Base-by-base conservation (phyloP, 1,140 invertebrate species). In the Homarus americanus region DNA sequence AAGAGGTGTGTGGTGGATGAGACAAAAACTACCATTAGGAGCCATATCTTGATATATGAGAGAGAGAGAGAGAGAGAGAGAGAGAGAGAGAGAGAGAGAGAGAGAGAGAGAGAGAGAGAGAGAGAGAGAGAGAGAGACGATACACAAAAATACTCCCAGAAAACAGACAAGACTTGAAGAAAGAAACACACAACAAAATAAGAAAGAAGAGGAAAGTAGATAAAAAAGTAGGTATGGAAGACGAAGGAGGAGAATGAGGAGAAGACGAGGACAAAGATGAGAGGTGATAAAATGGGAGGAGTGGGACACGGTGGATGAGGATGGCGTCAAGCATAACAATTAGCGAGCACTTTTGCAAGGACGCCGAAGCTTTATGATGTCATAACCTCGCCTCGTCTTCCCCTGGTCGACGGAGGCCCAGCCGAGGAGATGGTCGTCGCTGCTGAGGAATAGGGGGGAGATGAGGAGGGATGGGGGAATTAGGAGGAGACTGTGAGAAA, bases 301-400 rank as follows among this genome's bases (percentile, higher is more conserved):
- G n/a, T 34, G 36, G 69, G n/a, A 10, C 24, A 34, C 10, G 44
- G 53, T 69, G 80, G 36, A n/a, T 38, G 38, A 69, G 53, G 80
- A 36, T 28, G 58, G 41, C 24, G 63, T 28, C 20, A 84, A 58
- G 69, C 58, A 49, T 41, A 73, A 73, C 58, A 73, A 84, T 69
- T 82, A 82, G 79, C 7, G 49, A 82, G 63, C 53, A 63, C 79
- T 82, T 82, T 82, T 82, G 79, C 79, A 82, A 63, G 79, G 63
- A 82, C 32, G 28, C 32, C 20, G 15, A 28, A 34, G 63, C 17
- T 82, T 82, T 82, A 82, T 82, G 79, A 53, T 17, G 49, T 24
- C 36, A 41, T 84, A 80, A 80, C 41, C 40, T 44, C 24, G n/a
- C 24, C 24, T 79, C 76, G n/a, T 10, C 7, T n/a, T 79, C 76